Base-by-base conservation (phyloP, 2,797 vertebrate species). In the Anguilla pacifica region DNA sequence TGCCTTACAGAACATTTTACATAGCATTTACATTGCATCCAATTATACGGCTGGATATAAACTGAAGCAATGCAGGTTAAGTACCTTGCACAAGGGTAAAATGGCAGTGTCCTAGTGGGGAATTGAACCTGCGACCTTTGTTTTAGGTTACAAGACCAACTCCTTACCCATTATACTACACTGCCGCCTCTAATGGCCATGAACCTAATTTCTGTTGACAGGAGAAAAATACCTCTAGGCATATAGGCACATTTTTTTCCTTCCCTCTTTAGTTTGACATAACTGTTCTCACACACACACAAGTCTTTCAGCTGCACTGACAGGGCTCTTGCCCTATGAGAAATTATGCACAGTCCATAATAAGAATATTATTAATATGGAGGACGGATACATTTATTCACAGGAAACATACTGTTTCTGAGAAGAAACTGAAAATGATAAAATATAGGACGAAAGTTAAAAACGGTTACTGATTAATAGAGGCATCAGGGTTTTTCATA, bases 181-280 rank as follows among this genome's bases (percentile, higher is more conserved):
- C 39, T 43, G 39, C 39, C 39, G 39, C 39, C 39, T 53, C 25
- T 74, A 83, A 90, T 77, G n/a, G 74, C 51, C 46, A 87, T 86
- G 35, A 85, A 84, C 43, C 57, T 43, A 49, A 91, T 91, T 74
- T 85, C 43, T 64, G 46, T 61, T 64, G 82, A 89, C 86, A 83
- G 57, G 43, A 89, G 22, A 79, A 81, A 89, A 88, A 88, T 70
- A 83, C 85, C 77, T 87, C 31, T 49, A 67, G 85, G 55, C 31
- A 2, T 79, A 46, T 77, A 3, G 11, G 49, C 28, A 43, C 3
- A 35, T 57, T 91, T 89, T 74, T 13, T 85, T 91, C 87, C 89
- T 90, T 92, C 89, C 15, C 59, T 67, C 39, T 51, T 51, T 19
- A 43, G 19, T 83, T 25, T 43, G 85, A 88, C 87, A n/a, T 84